Percentiles rank a stretch among this genome's conserved stretches.
Conservation (phyloP, 2,113 vertebrate genomes). For the human region GRCh38 chr11:46481001-46481500, state of each 20-base stretch:
- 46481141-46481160: conserved; percentile 73
- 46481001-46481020: conserved; percentile 51
- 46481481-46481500: no score
- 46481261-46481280: conserved; percentile 67
- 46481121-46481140: conserved; percentile 66
- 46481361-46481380: neutral
- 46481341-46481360: conserved; percentile 34
- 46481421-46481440: no score
- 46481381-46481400: conserved; percentile 24
- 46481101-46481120: conserved; percentile 74
- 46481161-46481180: conserved; percentile 69
- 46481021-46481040: conserved; percentile 52
- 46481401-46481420: no score
- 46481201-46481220: conserved; percentile 73
- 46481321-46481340: conserved; percentile 9
- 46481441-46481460: no score
- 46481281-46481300: conserved; percentile 60
- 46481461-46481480: no score
- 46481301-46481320: conserved; percentile 41
- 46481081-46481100: conserved; percentile 70
- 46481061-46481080: conserved; percentile 68
- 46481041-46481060: conserved; percentile 68
- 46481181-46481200: conserved; percentile 64
- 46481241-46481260: conserved; percentile 76
- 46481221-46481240: conserved; percentile 74